These are phyloP conservation scores for Drosophila nr. perissopoda DNA, from an alignment of 2,888 invertebrate genomes.

Conservation along the genomic window DNA sequence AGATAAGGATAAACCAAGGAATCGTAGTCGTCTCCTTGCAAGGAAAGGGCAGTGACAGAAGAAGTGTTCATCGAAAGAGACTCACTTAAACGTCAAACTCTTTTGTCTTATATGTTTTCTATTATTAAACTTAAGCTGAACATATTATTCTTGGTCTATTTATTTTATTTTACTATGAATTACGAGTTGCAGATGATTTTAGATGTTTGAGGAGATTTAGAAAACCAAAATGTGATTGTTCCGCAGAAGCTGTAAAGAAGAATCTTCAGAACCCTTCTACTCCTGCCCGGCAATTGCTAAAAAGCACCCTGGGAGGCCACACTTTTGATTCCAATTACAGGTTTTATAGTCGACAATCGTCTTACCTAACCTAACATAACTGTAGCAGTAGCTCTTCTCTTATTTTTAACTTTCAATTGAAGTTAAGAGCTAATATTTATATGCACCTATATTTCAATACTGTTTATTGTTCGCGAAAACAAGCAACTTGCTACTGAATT, in stretches of 20 bases:
- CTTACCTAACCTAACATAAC: not conserved
- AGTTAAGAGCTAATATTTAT: not conserved
- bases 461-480: not conserved
- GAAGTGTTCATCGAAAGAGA: not conserved
- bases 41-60: not conserved
- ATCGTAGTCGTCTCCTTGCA: not conserved
- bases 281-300: not conserved
- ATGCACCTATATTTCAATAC: not conserved
- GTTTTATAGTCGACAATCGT: not conserved
- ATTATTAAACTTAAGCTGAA: not conserved
- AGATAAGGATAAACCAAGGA: too few species aligned
- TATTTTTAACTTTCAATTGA: not conserved
- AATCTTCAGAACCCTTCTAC: not conserved
- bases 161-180: not conserved
- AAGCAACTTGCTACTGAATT: constrained; percentile 20
- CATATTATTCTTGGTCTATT: not conserved
- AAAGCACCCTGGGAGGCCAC: not conserved
- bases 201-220: not conserved
- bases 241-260: not conserved
- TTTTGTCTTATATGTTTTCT: not conserved
- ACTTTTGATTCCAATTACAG: not conserved
- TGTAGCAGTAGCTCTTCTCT: not conserved
- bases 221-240: not conserved
- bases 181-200: not conserved
- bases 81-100: not conserved